Evolutionary conservation across 1,140 invertebrate species (phyloP).

Genomic region (Lepidurus packardi): DNA sequence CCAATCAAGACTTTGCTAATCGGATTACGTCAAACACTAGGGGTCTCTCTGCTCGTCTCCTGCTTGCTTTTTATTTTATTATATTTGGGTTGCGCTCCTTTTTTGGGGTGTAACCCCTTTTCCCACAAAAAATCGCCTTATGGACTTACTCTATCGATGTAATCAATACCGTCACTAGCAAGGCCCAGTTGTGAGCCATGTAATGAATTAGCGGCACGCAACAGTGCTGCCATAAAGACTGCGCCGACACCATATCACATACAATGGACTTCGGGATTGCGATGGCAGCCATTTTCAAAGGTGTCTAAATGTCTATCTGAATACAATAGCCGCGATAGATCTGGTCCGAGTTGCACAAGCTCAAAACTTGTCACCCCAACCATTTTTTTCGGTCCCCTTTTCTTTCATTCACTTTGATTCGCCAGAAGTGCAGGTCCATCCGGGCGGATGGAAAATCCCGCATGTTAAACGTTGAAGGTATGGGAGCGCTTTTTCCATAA

Average conservation of each 20-base stretch:
- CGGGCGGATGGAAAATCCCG: not conserved
- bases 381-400: too few relatives aligned
- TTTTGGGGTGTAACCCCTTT: not conserved
- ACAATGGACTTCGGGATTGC: not conserved
- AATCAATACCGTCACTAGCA: not conserved
- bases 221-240: not conserved
- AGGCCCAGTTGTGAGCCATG: not conserved
- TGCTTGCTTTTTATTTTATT: not conserved
- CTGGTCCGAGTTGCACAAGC: too few relatives aligned
- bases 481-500: not conserved
- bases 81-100: not conserved
- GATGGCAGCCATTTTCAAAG: not conserved
- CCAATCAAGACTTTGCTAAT: not conserved
- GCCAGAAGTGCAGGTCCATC: too few relatives aligned
- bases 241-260: not conserved
- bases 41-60: not conserved
- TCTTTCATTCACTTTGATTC: too few relatives aligned
- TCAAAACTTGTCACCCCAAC: too few relatives aligned
- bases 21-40: constrained; percentile 10
- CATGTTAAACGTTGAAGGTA: not conserved
- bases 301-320: not conserved
- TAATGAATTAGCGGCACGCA: not conserved
- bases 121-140: not conserved
- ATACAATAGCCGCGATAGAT: not conserved
- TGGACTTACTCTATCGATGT: not conserved